phyloP scores from a whole-genome alignment of 2,113 vertebrate species.

The Corythaixoides concolor region DNA sequence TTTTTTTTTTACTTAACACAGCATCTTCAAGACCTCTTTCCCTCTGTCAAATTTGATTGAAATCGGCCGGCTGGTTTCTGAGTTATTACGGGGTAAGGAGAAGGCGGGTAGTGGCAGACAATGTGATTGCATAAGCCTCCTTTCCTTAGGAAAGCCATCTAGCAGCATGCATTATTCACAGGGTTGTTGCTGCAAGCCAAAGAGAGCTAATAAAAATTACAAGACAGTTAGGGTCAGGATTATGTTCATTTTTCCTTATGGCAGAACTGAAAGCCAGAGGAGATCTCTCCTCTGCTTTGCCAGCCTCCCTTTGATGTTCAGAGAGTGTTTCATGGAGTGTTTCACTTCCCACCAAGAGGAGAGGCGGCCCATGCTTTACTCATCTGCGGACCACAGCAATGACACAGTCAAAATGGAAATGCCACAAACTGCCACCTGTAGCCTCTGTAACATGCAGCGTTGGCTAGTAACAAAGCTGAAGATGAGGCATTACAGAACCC shows the following conservation, averaged over 20 bases:
- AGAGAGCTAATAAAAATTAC: conserved; percentile 44
- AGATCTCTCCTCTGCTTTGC: conserved; percentile 4
- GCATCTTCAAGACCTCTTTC: neutral
- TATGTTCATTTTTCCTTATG: neutral
- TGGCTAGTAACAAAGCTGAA: neutral
- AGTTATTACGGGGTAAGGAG: neutral
- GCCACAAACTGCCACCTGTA: neutral
- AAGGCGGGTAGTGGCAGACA: conserved; percentile 8
- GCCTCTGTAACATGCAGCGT: neutral
- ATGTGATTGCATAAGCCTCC: conserved; percentile 11
- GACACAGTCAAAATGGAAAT: neutral
- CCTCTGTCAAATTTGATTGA: neutral
- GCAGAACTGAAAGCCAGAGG: conserved; percentile 3
- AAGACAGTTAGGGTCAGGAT: conserved; percentile 15
- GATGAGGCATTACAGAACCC: neutral
- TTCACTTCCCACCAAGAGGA: neutral
- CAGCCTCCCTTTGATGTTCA: neutral
- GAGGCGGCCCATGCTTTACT: neutral
- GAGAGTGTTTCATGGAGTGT: neutral
- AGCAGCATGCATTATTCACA: conserved; percentile 60
- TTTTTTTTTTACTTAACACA: neutral
- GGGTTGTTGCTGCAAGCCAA: conserved; percentile 9
- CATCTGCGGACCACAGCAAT: neutral
- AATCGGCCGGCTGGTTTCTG: neutral
- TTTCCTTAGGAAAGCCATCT: conserved; percentile 54